A percentile compares a stretch with the other conserved stretches of the same genome.
phyloP scores from a whole-genome alignment of 2,888 invertebrate genomes.

The Piscicola geometra region DNA sequence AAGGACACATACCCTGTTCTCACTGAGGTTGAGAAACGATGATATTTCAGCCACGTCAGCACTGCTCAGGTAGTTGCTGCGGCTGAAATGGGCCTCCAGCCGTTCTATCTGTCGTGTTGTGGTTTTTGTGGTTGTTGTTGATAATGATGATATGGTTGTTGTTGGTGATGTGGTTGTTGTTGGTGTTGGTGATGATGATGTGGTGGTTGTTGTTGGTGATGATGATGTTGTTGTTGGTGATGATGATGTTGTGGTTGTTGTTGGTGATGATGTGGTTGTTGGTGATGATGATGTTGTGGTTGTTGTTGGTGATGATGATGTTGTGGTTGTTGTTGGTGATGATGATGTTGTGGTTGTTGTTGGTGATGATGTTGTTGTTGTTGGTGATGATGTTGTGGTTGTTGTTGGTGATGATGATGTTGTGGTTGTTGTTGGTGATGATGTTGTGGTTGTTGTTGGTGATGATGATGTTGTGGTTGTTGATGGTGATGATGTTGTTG shows the following conservation, averaged over 20 bases:
- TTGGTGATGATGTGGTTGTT: slow-evolving; percentile 7
- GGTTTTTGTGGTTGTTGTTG: too few species aligned
- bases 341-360: slow-evolving; percentile 23
- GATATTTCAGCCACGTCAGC: slow-evolving; percentile 55
- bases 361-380: slow-evolving; percentile 16
- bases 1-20: slow-evolving; percentile 52
- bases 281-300: slow-evolving; percentile 31
- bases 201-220: slow-evolving; percentile 10
- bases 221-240: slow-evolving; percentile 22
- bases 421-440: too few species aligned
- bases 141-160: too few species aligned
- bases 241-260: slow-evolving; percentile 20
- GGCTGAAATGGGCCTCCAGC: slow-evolving; percentile 53
- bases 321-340: slow-evolving; percentile 10
- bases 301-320: slow-evolving; percentile 27
- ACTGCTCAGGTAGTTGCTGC: slow-evolving; percentile 55
- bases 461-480: too few species aligned
- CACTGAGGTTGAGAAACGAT: slow-evolving; percentile 51
- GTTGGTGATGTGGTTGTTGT: too few species aligned
- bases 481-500: too few species aligned
- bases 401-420: neutral
- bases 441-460: too few species aligned
- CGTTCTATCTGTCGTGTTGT: slow-evolving; percentile 45
- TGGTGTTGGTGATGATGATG: too few species aligned
- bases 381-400: slow-evolving; percentile 14